phyloP scores from a whole-genome alignment of 2,888 invertebrate genomes.

The Platycheirus rosarum region DNA sequence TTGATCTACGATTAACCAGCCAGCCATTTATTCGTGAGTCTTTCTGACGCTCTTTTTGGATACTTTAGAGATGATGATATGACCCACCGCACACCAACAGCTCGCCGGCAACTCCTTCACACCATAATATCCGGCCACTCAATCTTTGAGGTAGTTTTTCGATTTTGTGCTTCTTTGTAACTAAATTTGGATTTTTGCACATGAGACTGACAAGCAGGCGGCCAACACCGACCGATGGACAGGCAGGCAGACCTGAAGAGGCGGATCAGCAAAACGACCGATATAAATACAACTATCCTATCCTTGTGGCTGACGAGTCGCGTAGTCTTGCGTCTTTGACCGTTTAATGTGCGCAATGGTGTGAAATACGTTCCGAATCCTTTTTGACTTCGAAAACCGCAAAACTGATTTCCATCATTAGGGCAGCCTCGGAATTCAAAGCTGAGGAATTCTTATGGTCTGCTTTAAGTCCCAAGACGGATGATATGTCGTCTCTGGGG shows the following conservation, averaged over 20 bases:
- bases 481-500: slow-evolving; percentile 72
- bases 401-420: slow-evolving; percentile 73
- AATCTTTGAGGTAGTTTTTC: slow-evolving; percentile 40
- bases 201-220: slow-evolving; percentile 25
- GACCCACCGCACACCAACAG: slow-evolving; percentile 71
- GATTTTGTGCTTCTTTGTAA: slow-evolving; percentile 51
- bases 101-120: slow-evolving; percentile 64
- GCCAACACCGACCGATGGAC: slow-evolving; percentile 5
- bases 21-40: slow-evolving; percentile 49
- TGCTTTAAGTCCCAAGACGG: slow-evolving; percentile 67
- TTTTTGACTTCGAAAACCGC: slow-evolving; percentile 65
- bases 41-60: slow-evolving; percentile 15
- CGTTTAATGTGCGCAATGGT: slow-evolving; percentile 64
- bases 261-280: slow-evolving; percentile 59
- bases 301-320: slow-evolving; percentile 35
- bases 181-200: slow-evolving; percentile 63
- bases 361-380: slow-evolving; percentile 66
- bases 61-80: slow-evolving; percentile 59
- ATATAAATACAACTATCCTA: slow-evolving; percentile 45
- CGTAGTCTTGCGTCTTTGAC: slow-evolving; percentile 21
- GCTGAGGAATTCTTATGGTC: slow-evolving; percentile 44
- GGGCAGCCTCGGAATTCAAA: slow-evolving; percentile 64
- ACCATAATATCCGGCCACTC: slow-evolving; percentile 60
- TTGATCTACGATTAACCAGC: slow-evolving; percentile 71
- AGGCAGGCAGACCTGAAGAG: slow-evolving; percentile 43